Evolutionary conservation across 2,797 vertebrate species (phyloP).

Genomic region (Lepilemur ruficaudatus): DNA sequence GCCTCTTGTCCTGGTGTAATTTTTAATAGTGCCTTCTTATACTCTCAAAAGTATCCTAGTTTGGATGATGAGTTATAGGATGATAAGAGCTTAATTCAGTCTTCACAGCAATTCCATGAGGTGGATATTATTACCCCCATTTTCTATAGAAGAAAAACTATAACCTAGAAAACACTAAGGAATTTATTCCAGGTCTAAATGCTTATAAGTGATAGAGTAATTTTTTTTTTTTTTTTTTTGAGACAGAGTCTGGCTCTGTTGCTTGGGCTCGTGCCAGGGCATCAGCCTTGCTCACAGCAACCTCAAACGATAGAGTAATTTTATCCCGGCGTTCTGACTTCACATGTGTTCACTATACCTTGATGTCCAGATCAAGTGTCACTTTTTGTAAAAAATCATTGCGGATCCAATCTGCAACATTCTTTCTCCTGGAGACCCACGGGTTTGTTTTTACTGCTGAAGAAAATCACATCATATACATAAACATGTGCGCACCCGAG

Average conservation of each 20-base stretch:
- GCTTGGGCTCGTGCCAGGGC: too few species aligned
- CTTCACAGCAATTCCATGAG: background rate
- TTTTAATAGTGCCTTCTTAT: background rate
- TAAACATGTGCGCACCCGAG: fast-evolving
- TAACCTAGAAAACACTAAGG: background rate
- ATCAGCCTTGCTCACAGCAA: too few species aligned
- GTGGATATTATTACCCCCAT: background rate
- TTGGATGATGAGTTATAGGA: background rate
- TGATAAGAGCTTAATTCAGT: background rate
- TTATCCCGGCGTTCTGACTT: background rate
- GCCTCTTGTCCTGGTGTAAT: background rate
- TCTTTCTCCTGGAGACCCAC: background rate
- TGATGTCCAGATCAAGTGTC: background rate
- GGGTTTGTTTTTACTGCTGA: background rate
- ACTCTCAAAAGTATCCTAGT: background rate
- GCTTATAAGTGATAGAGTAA: background rate
- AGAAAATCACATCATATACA: background rate
- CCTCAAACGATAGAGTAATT: background rate
- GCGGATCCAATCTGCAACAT: fast-evolving
- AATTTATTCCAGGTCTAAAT: background rate
- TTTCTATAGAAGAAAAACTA: background rate
- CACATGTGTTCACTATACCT: background rate
- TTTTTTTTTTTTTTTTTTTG: background rate
- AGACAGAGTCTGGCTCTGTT: too few species aligned
- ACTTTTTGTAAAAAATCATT: background rate